A percentile compares a stretch with the other conserved stretches of the same genome.
Evolutionary conservation across 2,797 vertebrate genomes (phyloP).

Genomic region (Austrolebias charrua): DNA sequence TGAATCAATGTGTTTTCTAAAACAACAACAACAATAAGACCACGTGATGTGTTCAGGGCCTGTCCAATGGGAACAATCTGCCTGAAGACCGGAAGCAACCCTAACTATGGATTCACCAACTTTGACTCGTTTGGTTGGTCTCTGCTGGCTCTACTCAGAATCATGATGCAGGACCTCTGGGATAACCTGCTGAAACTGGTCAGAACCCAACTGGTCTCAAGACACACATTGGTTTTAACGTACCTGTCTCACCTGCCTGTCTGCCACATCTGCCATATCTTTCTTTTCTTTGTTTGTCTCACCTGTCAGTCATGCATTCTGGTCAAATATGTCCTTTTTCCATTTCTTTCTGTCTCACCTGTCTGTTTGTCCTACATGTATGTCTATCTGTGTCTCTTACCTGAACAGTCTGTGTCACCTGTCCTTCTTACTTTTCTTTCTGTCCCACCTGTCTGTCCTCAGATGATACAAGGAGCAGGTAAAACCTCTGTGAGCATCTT

Average conservation of each 20-base stretch:
- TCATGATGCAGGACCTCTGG: constrained; percentile 90
- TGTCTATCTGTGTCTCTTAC: no score
- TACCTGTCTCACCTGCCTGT: no score
- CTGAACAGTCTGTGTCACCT: no score
- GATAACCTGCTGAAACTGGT: constrained; percentile 89
- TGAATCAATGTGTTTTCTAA: neutral
- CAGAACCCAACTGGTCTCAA: constrained; percentile 10
- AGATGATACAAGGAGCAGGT: constrained; percentile 85
- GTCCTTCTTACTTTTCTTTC: constrained; percentile 2
- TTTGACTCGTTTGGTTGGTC: constrained; percentile 91
- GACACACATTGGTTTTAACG: neutral
- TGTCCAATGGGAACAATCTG: constrained; percentile 87
- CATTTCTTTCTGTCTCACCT: no score
- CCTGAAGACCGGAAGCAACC: constrained; percentile 81
- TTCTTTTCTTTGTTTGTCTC: neutral
- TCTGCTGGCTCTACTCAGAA: constrained; percentile 86
- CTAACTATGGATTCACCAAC: constrained; percentile 90
- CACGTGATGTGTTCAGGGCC: constrained; percentile 65
- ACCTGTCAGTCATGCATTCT: neutral
- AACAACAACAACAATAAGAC: neutral
- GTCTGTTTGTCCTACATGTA: no score
- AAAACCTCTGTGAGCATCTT: constrained; percentile 87
- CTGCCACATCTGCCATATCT: neutral
- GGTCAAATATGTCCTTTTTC: no score
- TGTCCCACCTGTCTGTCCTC: constrained; percentile 20